Evolutionary conservation across 1,140 invertebrate genomes (phyloP), one percentile per base, ranked within the genome.

Genomic region (Brachionus angularis): DNA sequence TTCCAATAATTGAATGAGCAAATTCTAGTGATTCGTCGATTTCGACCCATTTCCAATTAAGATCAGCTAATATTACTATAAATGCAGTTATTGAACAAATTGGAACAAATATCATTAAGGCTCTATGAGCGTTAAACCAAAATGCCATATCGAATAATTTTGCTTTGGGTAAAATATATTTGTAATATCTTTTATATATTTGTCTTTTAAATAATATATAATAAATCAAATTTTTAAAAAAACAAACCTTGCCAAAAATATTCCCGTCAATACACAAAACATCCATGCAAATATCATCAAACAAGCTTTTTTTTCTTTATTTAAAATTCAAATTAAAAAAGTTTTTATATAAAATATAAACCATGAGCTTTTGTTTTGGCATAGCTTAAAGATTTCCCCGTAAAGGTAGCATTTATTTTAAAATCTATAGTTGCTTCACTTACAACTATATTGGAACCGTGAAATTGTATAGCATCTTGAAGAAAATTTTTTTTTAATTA

Each of bases 11-110:
- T 25, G 62, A 67, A 47, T 67, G 62, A 1, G 47, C 62, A 67
- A 67, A 67, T 1, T 29, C 21, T 5, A 36, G 21, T 67, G 33
- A 33, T 3, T 25, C 29, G 23, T 4, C 16, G 18, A 23, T 67
- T 36, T 46, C 42, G 21, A 67, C 62, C 62, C 62, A 67, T 46
- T 67, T 47, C 62, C 62, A 67, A 5, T 47, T 25, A n/a, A 67
- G 23, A 23, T 67, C 62, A 25, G 62, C 62, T 29, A 67, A 31
- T 4, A 67, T 67, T 34, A 67, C 42, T 21, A 67, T 18, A n/a
- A 67, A 50, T 34, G 62, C 62, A 36, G 47, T 42, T 33, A 67
- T 47, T 33, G 62, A 47, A 34, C 27, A 47, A 16, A 67, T 33
- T 5, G 42, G 47, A 34, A 16, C 42, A 67, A 67, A 33, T 18